These are phyloP conservation scores for Panthera leo DNA, from an alignment of 2,113 vertebrate genomes.

Conservation along the genomic window DNA sequence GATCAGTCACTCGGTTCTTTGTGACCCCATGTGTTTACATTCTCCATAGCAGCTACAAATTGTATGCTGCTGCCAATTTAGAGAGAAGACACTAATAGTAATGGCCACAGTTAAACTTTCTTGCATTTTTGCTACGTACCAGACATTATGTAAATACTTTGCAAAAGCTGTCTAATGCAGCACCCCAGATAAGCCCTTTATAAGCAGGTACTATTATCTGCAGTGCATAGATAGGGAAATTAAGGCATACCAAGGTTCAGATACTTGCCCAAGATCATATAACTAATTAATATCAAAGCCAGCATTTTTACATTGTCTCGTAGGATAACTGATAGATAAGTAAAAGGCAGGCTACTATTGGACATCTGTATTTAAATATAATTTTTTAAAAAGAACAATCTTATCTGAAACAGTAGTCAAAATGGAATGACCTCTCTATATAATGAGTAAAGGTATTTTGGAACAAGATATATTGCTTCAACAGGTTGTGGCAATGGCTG, in stretches of 20 bases:
- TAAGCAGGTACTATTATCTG: background rate
- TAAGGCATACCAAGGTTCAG: background rate
- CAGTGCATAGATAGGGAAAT: background rate
- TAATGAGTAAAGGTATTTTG: background rate
- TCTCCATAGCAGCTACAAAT: slow-evolving; percentile 9
- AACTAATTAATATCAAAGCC: background rate
- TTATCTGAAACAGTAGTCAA: background rate
- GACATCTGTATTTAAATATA: background rate
- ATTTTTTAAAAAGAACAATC: background rate
- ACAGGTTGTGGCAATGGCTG: background rate
- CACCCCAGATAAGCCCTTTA: background rate
- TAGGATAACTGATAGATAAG: background rate
- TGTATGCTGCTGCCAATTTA: background rate
- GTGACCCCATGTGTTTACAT: background rate
- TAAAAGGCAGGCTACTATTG: background rate
- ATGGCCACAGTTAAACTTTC: background rate
- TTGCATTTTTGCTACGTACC: background rate
- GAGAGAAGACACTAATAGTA: background rate
- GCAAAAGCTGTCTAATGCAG: background rate
- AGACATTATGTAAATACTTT: background rate
- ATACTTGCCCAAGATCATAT: background rate
- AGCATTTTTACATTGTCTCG: background rate
- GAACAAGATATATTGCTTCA: background rate
- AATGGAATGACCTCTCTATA: background rate
- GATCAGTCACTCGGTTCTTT: background rate